These are phyloP conservation scores for Drosophila fuyamai DNA, from an alignment of 1,140 invertebrate species.

Conservation along the genomic window DNA sequence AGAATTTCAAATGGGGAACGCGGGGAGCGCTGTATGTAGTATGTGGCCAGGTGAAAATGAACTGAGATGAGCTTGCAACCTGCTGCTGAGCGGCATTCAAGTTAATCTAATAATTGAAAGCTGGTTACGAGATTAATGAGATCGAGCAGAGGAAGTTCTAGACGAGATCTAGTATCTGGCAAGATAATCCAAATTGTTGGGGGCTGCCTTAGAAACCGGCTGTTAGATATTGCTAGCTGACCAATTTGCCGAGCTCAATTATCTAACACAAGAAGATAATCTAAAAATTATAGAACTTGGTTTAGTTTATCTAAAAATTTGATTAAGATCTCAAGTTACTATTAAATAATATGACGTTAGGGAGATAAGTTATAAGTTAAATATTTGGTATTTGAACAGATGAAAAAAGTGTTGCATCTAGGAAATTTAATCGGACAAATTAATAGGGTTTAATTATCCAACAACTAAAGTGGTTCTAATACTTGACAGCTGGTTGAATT, in stretches of 20 bases:
- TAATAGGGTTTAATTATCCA: no score
- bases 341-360: no score
- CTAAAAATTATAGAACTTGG: neutral
- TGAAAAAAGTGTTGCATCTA: no score
- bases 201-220: neutral
- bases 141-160: constrained; percentile 9
- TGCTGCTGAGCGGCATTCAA: constrained; percentile 12
- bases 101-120: constrained; percentile 48
- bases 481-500: no score
- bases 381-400: no score
- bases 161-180: constrained; percentile 2
- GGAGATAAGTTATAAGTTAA: no score
- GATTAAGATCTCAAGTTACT: no score
- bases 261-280: constrained; percentile 1
- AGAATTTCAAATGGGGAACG: constrained; percentile 67
- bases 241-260: neutral
- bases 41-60: constrained; percentile 38
- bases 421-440: no score
- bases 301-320: no score
- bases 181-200: constrained; percentile 2
- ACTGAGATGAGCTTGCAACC: constrained; percentile 41
- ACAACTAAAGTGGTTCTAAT: no score
- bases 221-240: neutral
- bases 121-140: constrained; percentile 29
- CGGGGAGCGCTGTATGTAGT: constrained; percentile 4